These are phyloP conservation scores for Lampropteryx suffumata DNA, from an alignment of 2,888 invertebrate species.

Conservation along the genomic window DNA sequence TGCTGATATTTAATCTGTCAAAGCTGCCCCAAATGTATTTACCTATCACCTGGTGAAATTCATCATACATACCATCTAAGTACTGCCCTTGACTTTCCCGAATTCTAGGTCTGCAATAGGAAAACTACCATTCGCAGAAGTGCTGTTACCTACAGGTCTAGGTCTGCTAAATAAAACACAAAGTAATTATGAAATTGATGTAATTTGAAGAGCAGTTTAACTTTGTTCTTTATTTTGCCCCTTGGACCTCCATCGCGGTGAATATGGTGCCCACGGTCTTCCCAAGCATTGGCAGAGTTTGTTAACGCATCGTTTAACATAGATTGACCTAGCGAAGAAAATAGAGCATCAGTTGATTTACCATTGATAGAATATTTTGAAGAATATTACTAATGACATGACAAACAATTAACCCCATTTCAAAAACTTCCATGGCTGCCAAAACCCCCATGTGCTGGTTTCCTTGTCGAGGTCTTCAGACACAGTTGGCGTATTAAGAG, in stretches of 20 bases:
- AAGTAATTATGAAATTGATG: conserved; percentile 56
- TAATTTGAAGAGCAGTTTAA: conserved; percentile 68
- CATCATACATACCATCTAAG: no score
- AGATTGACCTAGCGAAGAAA: conserved; percentile 52
- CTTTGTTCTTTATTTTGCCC: conserved; percentile 61
- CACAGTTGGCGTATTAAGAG: conserved; percentile 32
- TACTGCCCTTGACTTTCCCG: no score
- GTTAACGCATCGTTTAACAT: conserved; percentile 56
- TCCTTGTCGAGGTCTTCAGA: conserved; percentile 48
- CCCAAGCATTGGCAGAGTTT: conserved; percentile 49
- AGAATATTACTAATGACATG: conserved; percentile 11
- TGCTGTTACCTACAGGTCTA: no score
- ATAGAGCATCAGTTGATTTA: conserved; percentile 25
- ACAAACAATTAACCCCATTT: conserved; percentile 55
- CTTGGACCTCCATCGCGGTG: conserved; percentile 43
- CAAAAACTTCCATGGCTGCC: conserved; percentile 55
- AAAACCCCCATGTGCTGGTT: conserved; percentile 49
- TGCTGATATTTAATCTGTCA: no score
- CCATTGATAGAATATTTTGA: conserved; percentile 6
- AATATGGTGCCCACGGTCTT: conserved; percentile 46
- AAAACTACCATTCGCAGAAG: no score
- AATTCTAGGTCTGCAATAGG: no score
- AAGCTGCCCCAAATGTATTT: no score
- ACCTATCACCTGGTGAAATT: no score
- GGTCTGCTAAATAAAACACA: conserved; percentile 17